Conservation (phyloP, 2,888 invertebrate species). For the Pyrrhosoma nymphula region DNA sequence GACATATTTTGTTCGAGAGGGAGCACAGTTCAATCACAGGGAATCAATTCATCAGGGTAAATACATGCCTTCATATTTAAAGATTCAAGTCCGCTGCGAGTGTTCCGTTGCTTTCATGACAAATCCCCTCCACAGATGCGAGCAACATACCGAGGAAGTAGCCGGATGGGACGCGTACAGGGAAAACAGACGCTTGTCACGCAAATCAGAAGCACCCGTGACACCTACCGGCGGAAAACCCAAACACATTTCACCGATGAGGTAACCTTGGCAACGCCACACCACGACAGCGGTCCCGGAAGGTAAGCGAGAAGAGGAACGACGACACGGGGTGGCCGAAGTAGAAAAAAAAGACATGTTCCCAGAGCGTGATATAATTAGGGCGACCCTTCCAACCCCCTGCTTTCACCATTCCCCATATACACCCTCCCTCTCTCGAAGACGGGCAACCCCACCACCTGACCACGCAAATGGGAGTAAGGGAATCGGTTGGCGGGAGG, state of each 20-base stretch:
- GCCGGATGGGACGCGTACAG: too few species aligned
- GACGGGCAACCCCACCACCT: background rate
- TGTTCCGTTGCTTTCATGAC: too few species aligned
- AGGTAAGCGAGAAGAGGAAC: background rate
- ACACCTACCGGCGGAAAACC: background rate
- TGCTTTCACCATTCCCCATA: too few species aligned
- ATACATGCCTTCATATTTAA: too few species aligned
- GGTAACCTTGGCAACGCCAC: background rate
- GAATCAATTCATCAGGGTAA: too few species aligned
- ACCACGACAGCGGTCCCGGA: background rate
- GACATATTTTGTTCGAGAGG: too few species aligned
- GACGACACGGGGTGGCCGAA: background rate
- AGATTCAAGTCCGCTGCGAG: too few species aligned
- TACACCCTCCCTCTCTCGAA: too few species aligned
- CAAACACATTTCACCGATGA: background rate
- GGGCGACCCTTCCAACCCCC: background rate
- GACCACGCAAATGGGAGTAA: background rate
- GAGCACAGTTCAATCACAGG: too few species aligned
- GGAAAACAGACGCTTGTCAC: background rate
- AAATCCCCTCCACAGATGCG: too few species aligned
- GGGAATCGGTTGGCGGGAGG: background rate
- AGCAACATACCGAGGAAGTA: too few species aligned
- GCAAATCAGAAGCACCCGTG: background rate
- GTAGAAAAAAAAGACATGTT: background rate
- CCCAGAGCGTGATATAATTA: background rate